Conservation (phyloP, 2,888 invertebrate species). For the Beris morrisii region DNA sequence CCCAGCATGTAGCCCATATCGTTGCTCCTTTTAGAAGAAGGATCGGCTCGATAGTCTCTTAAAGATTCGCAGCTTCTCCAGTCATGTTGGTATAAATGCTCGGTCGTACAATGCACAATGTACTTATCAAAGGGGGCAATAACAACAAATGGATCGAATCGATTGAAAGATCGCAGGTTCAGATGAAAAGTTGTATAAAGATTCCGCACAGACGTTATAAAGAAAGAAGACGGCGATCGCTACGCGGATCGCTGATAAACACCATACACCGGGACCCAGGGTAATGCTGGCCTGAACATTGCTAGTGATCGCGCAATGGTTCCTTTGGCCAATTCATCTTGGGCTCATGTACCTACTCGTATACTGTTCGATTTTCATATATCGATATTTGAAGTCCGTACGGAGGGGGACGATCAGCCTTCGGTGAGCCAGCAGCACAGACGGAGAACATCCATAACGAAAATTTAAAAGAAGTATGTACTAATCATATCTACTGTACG, state of each 20-base stretch:
- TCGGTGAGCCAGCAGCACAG: constrained; percentile 20
- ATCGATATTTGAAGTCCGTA: neutral
- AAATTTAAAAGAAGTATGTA: constrained; percentile 23
- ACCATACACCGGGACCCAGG: neutral
- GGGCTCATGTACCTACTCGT: neutral
- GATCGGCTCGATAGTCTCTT: constrained; percentile 6
- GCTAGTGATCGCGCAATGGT: constrained; percentile 10
- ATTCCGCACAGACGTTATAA: constrained; percentile 7
- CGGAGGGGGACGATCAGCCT: neutral
- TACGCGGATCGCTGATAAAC: constrained; percentile 19
- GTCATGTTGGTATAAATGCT: too few species aligned
- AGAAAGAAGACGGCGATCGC: constrained; percentile 11
- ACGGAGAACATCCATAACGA: constrained; percentile 27
- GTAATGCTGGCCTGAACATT: neutral
- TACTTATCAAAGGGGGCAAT: too few species aligned
- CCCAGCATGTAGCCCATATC: constrained; percentile 22
- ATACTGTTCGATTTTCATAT: constrained; percentile 1
- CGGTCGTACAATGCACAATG: too few species aligned
- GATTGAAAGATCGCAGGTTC: constrained; percentile 32
- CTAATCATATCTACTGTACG: constrained; percentile 12
- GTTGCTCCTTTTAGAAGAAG: neutral
- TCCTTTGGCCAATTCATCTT: constrained; percentile 6
- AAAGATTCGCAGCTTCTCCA: neutral
- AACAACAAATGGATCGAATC: constrained; percentile 34
- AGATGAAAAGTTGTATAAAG: constrained; percentile 23